phyloP scores from a whole-genome alignment of 2,113 vertebrate species.

The Cheilinus undulatus region DNA sequence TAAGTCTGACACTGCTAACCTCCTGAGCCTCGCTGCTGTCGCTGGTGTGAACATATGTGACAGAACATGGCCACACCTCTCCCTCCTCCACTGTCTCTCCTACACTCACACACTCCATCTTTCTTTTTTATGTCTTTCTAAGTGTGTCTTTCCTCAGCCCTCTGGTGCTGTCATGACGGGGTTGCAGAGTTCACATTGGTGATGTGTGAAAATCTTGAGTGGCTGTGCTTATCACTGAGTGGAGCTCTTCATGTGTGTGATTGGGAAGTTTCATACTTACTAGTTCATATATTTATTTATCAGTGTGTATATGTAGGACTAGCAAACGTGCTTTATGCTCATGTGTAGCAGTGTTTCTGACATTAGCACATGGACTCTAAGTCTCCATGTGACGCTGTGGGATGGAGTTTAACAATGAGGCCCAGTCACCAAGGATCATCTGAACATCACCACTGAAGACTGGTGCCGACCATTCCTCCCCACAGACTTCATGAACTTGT shows the following conservation, averaged over 20 bases:
- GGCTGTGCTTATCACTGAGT: constrained; percentile 9
- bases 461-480: neutral
- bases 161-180: constrained; percentile 22
- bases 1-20: constrained; percentile 25
- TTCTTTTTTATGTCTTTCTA: neutral
- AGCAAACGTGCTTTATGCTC: constrained; percentile 27
- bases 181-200: constrained; percentile 49
- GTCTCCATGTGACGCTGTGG: constrained; percentile 42
- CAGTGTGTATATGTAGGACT: neutral
- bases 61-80: constrained; percentile 39
- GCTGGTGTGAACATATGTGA: constrained; percentile 48
- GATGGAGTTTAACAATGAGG: constrained; percentile 14
- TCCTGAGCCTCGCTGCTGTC: constrained; percentile 4
- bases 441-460: constrained; percentile 42
- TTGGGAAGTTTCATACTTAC: constrained; percentile 17
- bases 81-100: neutral
- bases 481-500: neutral
- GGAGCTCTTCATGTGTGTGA: constrained; percentile 10
- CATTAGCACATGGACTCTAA: constrained; percentile 11
- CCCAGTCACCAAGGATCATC: constrained; percentile 34
- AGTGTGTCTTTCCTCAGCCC: constrained; percentile 14
- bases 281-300: constrained; percentile 48
- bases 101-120: neutral
- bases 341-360: constrained; percentile 20
- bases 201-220: constrained; percentile 57